A percentile compares a stretch with the other conserved stretches of the same genome.
phyloP scores from a whole-genome alignment of 1,140 invertebrate species.

The Lepidotrigona ventralis region DNA sequence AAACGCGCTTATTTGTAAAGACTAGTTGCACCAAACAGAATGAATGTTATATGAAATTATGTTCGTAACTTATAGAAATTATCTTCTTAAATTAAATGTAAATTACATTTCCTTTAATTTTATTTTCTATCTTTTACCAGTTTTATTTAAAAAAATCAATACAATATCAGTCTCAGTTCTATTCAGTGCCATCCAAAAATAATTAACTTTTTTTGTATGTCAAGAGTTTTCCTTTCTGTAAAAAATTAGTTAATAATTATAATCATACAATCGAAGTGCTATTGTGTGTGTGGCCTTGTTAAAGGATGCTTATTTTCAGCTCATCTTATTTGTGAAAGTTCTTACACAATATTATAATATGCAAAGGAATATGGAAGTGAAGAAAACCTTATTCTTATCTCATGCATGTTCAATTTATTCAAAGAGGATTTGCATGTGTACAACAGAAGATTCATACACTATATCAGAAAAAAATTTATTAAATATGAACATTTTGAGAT shows the following conservation, averaged over 20 bases:
- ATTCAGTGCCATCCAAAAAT: slow-evolving; percentile 44
- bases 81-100: slow-evolving; percentile 24
- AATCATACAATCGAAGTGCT: slow-evolving; percentile 57
- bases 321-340: slow-evolving; percentile 10
- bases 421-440: slow-evolving; percentile 75
- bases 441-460: slow-evolving; percentile 72
- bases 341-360: slow-evolving; percentile 36
- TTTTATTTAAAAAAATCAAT: slow-evolving; percentile 42
- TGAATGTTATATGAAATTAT: slow-evolving; percentile 18
- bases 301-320: slow-evolving; percentile 30
- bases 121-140: background rate
- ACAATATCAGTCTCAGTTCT: slow-evolving; percentile 51
- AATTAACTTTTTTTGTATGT: slow-evolving; percentile 32
- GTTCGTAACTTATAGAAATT: background rate
- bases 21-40: slow-evolving; percentile 50
- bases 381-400: slow-evolving; percentile 50
- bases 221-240: slow-evolving; percentile 25
- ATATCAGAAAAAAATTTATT: slow-evolving; percentile 59
- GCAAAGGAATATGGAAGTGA: slow-evolving; percentile 53
- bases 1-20: slow-evolving; percentile 19
- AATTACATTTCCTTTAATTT: slow-evolving; percentile 14
- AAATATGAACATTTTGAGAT: slow-evolving; percentile 40
- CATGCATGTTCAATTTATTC: slow-evolving; percentile 72
- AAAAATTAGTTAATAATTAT: slow-evolving; percentile 40
- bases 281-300: slow-evolving; percentile 72